Evolutionary conservation across 2,113 vertebrate genomes (phyloP), one percentile per base, ranked within the genome.

Genomic region (Corythaixoides concolor): DNA sequence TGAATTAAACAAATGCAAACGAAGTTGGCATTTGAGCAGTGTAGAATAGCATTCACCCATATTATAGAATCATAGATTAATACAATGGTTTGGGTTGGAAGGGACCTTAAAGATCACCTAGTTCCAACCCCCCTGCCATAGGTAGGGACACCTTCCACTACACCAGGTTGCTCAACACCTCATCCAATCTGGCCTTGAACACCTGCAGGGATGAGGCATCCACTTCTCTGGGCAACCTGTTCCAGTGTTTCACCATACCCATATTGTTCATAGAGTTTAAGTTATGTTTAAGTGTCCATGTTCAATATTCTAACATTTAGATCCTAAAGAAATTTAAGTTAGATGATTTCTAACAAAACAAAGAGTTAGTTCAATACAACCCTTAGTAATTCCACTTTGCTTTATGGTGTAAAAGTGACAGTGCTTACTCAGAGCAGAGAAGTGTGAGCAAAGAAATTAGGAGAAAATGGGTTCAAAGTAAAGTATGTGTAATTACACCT

Each of bases 381-480:
- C 41, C 11, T 91, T 56, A 56, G 15, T 19, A 43, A 84, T 80
- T 70, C 33, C 62, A 35, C 20, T 68, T 23, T 18, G 23, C 28
- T 47, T 63, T 73, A 35, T 37, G 28, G 19, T 45, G 28, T 76
- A 55, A 77, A 73, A 76, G 23, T 5, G 2, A 15, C 24, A 86
- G 47, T 33, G 9, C 18, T 80, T 93, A 55, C 47, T 59, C 39
- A 80, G 33, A 94, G 28, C 5, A 28, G 19, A 63, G 39, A 64
- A 73, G 47, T 68, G 47, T 90, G 11, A 72, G 82, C 52, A 92
- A 93, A 85, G 33, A 88, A 76, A 88, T 74, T 41, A 90, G 28
- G 69, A 88, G 24, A 84, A 94, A 94, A 93, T 72, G 15, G 45
- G 64, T 86, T 90, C 95, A 95, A 91, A 94, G 89, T 90, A 79